Percentiles rank a stretch among this genome's conserved stretches.
phyloP scores from a whole-genome alignment of 1,140 invertebrate genomes.

The Whitmania pigra region DNA sequence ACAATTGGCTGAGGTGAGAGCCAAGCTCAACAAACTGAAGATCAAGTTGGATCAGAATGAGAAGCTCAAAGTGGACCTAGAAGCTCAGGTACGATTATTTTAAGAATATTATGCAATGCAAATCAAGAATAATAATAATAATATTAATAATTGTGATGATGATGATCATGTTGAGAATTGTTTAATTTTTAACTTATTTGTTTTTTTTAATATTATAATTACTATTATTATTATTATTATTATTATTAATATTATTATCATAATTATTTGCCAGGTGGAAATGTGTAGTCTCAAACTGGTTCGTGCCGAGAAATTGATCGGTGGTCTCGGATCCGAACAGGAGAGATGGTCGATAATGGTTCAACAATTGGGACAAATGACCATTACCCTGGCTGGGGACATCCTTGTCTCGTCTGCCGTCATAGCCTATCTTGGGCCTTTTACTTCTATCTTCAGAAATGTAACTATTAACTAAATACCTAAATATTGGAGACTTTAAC shows the following conservation, averaged over 20 bases:
- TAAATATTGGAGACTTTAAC: too few species aligned
- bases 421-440: conserved; percentile 42
- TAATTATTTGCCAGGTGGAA: conserved; percentile 30
- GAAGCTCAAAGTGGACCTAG: conserved; percentile 41
- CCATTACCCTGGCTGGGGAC: conserved; percentile 41
- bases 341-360: conserved; percentile 44
- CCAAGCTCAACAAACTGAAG: conserved; percentile 41
- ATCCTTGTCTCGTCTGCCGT: conserved; percentile 40
- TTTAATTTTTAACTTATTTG: too few species aligned
- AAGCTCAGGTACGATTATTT: conserved; percentile 35
- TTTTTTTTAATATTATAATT: not conserved
- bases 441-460: conserved; percentile 40
- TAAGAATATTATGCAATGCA: too few species aligned
- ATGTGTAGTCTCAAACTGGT: conserved; percentile 42
- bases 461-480: conserved; percentile 27
- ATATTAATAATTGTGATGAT: too few species aligned
- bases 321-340: conserved; percentile 43
- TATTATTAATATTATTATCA: conserved; percentile 12
- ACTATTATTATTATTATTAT: not conserved
- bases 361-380: conserved; percentile 34
- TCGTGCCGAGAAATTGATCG: conserved; percentile 43
- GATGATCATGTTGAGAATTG: too few species aligned
- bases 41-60: conserved; percentile 41
- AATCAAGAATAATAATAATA: too few species aligned
- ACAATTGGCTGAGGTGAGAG: conserved; percentile 57